These are phyloP conservation scores for Chrysogorgia sp. DNA, from an alignment of 92 coral and sea anemone species.

Conservation along the genomic window DNA sequence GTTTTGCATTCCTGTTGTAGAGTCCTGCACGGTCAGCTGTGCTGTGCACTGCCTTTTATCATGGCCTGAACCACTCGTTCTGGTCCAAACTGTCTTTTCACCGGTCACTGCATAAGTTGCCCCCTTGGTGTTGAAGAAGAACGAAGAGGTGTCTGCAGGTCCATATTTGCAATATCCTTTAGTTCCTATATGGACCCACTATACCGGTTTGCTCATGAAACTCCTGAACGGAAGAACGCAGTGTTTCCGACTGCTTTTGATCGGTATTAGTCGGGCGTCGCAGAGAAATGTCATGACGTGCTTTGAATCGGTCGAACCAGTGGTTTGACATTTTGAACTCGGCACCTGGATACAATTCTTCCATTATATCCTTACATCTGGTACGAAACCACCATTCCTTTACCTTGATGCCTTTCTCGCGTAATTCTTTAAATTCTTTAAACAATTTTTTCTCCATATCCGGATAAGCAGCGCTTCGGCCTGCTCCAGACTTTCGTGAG, in stretches of 20 bases:
- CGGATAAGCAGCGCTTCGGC: conserved; percentile 46
- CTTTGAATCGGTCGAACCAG: conserved; percentile 54
- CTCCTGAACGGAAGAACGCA: conserved; percentile 39
- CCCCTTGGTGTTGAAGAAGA: no score
- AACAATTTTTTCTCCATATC: conserved; percentile 53
- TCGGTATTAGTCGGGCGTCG: conserved; percentile 35
- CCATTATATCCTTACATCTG: conserved; percentile 53
- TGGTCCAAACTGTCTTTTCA: no score
- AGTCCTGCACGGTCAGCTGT: no score
- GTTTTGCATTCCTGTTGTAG: no score
- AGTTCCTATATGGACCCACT: no score
- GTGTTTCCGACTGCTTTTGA: conserved; percentile 43
- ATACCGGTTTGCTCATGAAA: conserved; percentile 35
- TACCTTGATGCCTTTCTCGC: conserved; percentile 3
- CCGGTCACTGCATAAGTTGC: no score
- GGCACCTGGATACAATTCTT: conserved; percentile 59
- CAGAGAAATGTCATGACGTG: conserved; percentile 48
- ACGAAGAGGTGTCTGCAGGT: no score
- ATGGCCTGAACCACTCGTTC: no score
- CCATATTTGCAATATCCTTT: no score
- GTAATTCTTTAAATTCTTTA: conserved; percentile 42
- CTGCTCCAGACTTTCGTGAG: conserved; percentile 44
- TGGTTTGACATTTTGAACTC: conserved; percentile 64
- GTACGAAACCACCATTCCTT: conserved; percentile 50
- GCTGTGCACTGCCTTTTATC: no score